Evolutionary conservation across 2,888 invertebrate genomes (phyloP).

Genomic region (Yponomeuta plumbellus): DNA sequence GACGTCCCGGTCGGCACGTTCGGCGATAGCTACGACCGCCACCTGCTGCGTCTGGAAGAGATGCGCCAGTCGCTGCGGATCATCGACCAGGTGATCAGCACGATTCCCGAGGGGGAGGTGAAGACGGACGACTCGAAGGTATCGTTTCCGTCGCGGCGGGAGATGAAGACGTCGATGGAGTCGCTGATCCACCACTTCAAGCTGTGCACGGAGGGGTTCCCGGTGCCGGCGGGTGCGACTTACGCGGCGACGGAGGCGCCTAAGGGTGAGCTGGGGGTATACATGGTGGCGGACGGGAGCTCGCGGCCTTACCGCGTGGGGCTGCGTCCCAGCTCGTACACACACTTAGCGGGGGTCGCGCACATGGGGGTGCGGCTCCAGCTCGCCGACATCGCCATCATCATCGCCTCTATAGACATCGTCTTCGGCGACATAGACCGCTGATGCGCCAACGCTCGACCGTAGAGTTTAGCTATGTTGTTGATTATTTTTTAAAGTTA

Average conservation of each 20-base stretch:
- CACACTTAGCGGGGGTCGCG: conserved; percentile 79
- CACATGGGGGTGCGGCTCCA: conserved; percentile 78
- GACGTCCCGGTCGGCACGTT: conserved; percentile 87
- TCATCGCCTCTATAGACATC: conserved; percentile 82
- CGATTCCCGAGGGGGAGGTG: conserved; percentile 88
- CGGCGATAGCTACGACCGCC: conserved; percentile 91
- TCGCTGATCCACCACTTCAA: conserved; percentile 94
- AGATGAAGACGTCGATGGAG: conserved; percentile 94
- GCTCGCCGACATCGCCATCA: conserved; percentile 87
- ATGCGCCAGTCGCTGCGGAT: conserved; percentile 88
- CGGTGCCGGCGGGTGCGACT: conserved; percentile 89
- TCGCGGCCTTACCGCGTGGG: conserved; percentile 83
- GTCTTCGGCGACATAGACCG: conserved; percentile 80
- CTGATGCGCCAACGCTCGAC: conserved; percentile 33
- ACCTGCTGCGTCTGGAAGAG: conserved; percentile 81
- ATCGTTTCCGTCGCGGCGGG: conserved; percentile 81
- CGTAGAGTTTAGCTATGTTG: too few species aligned
- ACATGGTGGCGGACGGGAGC: conserved; percentile 89
- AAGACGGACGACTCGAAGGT: conserved; percentile 89
- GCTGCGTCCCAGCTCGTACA: conserved; percentile 75
- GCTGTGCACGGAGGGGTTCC: conserved; percentile 86
- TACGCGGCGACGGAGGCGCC: conserved; percentile 89
- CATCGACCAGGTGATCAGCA: conserved; percentile 86
- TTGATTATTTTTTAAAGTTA: too few species aligned
- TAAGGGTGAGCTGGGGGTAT: conserved; percentile 92